Percentiles rank a stretch among this genome's conserved stretches.
These are phyloP conservation scores for Invenusta paracnida DNA, from an alignment of 2,888 invertebrate species.

Conservation along the genomic window DNA sequence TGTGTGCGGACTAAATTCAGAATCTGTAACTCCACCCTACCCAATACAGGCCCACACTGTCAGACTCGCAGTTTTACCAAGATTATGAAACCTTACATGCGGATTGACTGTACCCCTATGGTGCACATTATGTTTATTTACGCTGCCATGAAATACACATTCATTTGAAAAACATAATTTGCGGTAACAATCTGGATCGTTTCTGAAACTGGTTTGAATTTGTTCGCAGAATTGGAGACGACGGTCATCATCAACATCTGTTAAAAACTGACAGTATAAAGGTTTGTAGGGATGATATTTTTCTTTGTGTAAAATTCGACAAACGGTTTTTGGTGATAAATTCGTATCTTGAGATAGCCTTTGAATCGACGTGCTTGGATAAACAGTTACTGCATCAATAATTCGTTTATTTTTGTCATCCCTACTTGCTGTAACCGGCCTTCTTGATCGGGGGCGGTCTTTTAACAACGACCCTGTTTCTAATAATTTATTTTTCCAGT, in stretches of 20 bases:
- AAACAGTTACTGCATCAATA: background rate
- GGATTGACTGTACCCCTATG: background rate
- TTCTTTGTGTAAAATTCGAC: conserved; percentile 1
- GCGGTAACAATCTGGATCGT: background rate
- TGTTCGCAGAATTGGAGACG: background rate
- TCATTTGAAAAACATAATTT: background rate
- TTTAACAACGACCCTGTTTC: background rate
- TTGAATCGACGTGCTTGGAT: background rate
- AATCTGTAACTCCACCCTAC: background rate
- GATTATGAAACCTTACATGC: background rate
- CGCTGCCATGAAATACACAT: background rate
- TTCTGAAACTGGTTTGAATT: background rate
- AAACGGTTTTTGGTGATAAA: background rate
- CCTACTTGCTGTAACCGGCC: background rate
- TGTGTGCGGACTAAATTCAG: background rate
- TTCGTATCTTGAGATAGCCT: background rate
- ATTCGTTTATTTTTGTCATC: background rate
- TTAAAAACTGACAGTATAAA: background rate
- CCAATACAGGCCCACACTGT: conserved; percentile 23
- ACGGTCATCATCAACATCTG: background rate
- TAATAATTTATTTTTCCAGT: background rate
- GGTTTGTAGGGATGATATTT: conserved; percentile 13
- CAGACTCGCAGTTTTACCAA: background rate
- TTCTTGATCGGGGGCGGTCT: background rate
- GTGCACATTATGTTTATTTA: conserved; percentile 14